phyloP scores from a whole-genome alignment of 2,113 vertebrate genomes.

The Tragelaphus strepsiceros region DNA sequence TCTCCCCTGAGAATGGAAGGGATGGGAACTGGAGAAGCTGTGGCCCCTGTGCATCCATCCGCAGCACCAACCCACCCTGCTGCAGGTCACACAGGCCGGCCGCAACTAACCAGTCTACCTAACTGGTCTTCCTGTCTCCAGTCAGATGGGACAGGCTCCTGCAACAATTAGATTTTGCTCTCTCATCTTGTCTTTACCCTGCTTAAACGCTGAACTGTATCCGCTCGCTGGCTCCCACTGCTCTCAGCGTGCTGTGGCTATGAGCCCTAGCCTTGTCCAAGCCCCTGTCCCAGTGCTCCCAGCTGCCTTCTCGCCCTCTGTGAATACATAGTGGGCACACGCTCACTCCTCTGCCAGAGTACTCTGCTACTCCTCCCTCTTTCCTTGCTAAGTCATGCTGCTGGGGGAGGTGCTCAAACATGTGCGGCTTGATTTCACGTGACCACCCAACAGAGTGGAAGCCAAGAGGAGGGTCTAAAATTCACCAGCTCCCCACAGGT shows the following conservation, averaged over 20 bases:
- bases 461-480: not conserved
- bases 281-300: not conserved
- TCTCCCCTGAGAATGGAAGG: not conserved
- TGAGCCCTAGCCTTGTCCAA: not conserved
- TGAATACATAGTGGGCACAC: not conserved
- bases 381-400: not conserved
- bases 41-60: not conserved
- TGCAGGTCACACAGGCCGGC: not conserved
- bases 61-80: not conserved
- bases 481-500: not conserved
- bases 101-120: not conserved
- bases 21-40: not conserved
- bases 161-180: not conserved
- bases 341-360: not conserved
- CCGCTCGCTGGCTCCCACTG: not conserved
- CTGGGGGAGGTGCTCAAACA: not conserved
- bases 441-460: not conserved
- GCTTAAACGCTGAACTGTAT: not conserved
- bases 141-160: not conserved
- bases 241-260: not conserved
- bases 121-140: not conserved
- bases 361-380: not conserved
- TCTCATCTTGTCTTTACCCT: not conserved
- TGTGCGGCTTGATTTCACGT: rapidly evolving
- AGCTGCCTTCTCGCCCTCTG: not conserved